A percentile compares a stretch with the other conserved stretches of the same genome.
Conservation (phyloP, 2,113 vertebrate genomes). For the Cyanistes caeruleus region DNA sequence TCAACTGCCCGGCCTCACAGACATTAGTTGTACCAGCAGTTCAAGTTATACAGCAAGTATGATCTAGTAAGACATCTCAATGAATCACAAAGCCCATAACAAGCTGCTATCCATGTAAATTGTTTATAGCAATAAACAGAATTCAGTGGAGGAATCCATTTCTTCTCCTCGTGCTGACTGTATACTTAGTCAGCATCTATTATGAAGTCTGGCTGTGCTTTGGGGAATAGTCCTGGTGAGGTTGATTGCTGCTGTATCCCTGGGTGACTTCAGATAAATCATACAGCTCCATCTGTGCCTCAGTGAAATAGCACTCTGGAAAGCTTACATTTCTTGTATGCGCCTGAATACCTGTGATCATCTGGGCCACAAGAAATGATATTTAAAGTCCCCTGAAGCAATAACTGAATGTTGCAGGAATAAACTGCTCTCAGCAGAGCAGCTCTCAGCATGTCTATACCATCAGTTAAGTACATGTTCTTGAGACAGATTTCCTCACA, state of each 20-base stretch:
- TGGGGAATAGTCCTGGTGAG: constrained; percentile 14
- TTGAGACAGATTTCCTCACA: not conserved
- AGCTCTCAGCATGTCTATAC: constrained; percentile 25
- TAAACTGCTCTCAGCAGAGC: constrained; percentile 42
- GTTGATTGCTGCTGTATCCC: constrained; percentile 30
- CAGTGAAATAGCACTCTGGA: not conserved
- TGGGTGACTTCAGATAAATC: constrained; percentile 45
- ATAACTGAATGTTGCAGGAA: constrained; percentile 27
- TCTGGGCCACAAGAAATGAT: constrained; percentile 10
- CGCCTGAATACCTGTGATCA: constrained; percentile 34
- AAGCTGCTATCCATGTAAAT: constrained; percentile 11
- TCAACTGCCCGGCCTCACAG: not conserved
- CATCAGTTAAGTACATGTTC: constrained; percentile 35
- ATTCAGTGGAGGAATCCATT: not conserved
- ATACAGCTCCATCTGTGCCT: constrained; percentile 18
- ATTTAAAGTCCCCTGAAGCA: constrained; percentile 50
- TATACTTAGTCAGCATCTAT: constrained; percentile 42
- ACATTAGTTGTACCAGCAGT: fast-evolving
- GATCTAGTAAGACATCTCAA: not conserved
- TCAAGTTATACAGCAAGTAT: not conserved
- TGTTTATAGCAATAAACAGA: not conserved
- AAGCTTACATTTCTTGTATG: constrained; percentile 27
- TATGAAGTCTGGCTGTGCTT: constrained; percentile 3
- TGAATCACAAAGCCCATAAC: not conserved
- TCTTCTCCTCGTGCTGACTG: not conserved